Base-by-base conservation (phyloP, 1,140 invertebrate species). In the Macrostomum lignano region DNA sequence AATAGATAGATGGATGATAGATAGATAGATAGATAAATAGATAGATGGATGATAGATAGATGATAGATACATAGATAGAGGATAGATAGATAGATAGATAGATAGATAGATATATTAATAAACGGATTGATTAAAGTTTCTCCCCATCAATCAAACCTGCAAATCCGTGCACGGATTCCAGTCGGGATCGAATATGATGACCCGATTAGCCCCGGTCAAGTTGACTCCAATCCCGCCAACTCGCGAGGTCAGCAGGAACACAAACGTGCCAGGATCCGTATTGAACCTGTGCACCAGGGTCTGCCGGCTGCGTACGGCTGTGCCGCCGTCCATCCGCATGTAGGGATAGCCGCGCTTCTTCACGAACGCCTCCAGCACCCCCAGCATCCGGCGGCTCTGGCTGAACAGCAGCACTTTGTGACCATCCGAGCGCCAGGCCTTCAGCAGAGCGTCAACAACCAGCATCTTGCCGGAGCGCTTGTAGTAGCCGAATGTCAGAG, bases 111-210 rank as follows among this genome's bases (percentile, higher is more conserved):
- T n/a, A n/a, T n/a, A n/a, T n/a, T n/a, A n/a, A n/a, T n/a, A n/a
- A n/a, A n/a, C n/a, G n/a, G n/a, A n/a, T n/a, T n/a, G n/a, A n/a
- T n/a, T n/a, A n/a, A n/a, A n/a, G n/a, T n/a, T n/a, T n/a, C n/a
- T n/a, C n/a, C n/a, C n/a, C n/a, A n/a, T n/a, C n/a, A n/a, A n/a
- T n/a, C n/a, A n/a, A n/a, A n/a, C n/a, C n/a, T n/a, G n/a, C 6
- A 48, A 42, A 40, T 63, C 61, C 1, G 65, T 68, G 34, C 61
- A 64, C 2, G 67, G 67, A 46, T 93, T 93, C 82, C 82, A 93
- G 59, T 93, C 84, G 7, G 86, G 84, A 65, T 96, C 86, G 62
- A 73, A 96, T 45, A 94, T 84, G 19, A 96, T 67, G 1, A 93
- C 76, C 43, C 81, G 65, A 59, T 91, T 68, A 17, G 84, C 84